A percentile compares a stretch with the other conserved stretches of the same genome.
Conservation (phyloP, 2,888 invertebrate genomes). For the Panopea generosa region DNA sequence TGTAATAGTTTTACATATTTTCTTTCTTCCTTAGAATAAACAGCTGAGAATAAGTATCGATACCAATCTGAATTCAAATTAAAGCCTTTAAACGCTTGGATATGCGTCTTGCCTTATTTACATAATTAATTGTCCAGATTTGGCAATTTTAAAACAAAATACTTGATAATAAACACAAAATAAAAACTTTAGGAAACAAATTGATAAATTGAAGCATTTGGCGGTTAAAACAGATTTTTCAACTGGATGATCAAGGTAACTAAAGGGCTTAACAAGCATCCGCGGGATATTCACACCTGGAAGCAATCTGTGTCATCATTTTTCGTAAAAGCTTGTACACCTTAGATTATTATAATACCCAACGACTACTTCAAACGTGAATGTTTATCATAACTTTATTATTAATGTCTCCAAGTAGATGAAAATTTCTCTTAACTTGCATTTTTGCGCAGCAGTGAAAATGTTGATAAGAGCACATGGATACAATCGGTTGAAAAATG, state of each 20-base stretch:
- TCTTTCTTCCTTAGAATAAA: no score
- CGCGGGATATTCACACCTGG: slow-evolving; percentile 49
- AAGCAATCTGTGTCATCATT: slow-evolving; percentile 29
- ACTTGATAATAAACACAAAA: no score
- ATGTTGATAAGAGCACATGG: slow-evolving; percentile 13
- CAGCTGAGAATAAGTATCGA: no score
- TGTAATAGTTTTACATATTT: no score
- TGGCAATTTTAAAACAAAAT: no score
- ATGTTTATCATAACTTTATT: slow-evolving; percentile 45
- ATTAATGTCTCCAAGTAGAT: slow-evolving; percentile 39
- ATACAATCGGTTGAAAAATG: slow-evolving; percentile 26
- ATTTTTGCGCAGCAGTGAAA: slow-evolving; percentile 44
- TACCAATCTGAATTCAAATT: no score
- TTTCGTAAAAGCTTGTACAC: slow-evolving; percentile 45
- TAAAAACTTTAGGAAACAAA: no score
- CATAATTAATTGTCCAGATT: no score
- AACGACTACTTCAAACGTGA: slow-evolving; percentile 47
- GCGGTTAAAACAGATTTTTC: no score
- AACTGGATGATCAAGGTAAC: slow-evolving; percentile 18
- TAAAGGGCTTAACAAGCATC: slow-evolving; percentile 15
- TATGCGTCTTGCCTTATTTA: no score
- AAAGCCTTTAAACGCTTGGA: no score
- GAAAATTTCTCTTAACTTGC: slow-evolving; percentile 46
- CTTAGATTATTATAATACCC: slow-evolving; percentile 45
- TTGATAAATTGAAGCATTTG: no score